A percentile compares a stretch with the other conserved stretches of the same genome.
Evolutionary conservation across 2,888 invertebrate species (phyloP).

Genomic region (Fabriciana adippe): DNA sequence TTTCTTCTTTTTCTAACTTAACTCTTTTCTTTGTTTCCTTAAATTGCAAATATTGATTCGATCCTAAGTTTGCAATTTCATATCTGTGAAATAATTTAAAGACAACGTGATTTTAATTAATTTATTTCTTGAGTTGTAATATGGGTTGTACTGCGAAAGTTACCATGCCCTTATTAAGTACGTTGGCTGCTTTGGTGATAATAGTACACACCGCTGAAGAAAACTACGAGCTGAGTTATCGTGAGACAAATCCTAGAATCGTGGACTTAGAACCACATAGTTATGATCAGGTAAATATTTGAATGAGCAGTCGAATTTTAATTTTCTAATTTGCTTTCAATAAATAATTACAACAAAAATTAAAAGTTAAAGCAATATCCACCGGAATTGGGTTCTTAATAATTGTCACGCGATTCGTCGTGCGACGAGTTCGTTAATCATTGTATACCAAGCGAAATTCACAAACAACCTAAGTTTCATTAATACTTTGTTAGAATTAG

Average conservation of each 20-base stretch:
- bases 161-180: constrained; percentile 73
- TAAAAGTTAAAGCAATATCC: constrained; percentile 9
- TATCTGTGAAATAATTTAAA: constrained; percentile 32
- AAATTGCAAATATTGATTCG: background rate
- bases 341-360: background rate
- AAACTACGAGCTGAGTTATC: constrained; percentile 59
- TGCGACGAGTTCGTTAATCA: constrained; percentile 25
- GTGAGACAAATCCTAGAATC: constrained; percentile 58
- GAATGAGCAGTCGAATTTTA: background rate
- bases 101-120: constrained; percentile 18
- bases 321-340: background rate
- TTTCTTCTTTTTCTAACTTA: constrained; percentile 51
- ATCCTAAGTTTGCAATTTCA: background rate
- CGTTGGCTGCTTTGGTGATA: constrained; percentile 75
- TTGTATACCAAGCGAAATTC: constrained; percentile 17
- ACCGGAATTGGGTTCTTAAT: constrained; percentile 5
- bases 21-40: constrained; percentile 40
- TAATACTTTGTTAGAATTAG: constrained; percentile 6
- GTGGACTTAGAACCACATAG: constrained; percentile 56
- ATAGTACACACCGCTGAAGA: constrained; percentile 75
- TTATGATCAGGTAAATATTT: constrained; percentile 61
- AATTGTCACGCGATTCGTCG: constrained; percentile 23
- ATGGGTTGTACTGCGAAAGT: constrained; percentile 70
- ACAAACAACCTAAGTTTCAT: constrained; percentile 9
- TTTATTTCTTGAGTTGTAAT: constrained; percentile 55